phyloP scores from a whole-genome alignment of 1,140 invertebrate genomes.

The Lepidostoma basale region DNA sequence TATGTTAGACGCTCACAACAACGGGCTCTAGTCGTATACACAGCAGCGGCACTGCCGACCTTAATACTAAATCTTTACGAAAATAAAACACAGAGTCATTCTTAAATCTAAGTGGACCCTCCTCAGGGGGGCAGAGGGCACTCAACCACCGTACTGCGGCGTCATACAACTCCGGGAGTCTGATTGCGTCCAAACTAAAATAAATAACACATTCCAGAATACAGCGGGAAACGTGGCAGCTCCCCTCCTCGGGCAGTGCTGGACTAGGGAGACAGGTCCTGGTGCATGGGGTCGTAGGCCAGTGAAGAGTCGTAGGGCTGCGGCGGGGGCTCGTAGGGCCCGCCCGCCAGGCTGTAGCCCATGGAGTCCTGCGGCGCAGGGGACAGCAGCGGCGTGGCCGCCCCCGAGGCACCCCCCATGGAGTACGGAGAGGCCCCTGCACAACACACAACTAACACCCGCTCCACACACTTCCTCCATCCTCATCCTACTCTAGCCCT shows the following conservation, averaged over 20 bases:
- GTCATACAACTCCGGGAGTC: not conserved
- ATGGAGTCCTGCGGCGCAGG: conserved; percentile 89
- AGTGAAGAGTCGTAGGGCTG: conserved; percentile 85
- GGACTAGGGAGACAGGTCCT: conserved; percentile 73
- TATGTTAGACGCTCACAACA: too few species aligned
- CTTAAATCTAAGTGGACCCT: not conserved
- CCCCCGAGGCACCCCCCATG: conserved; percentile 84
- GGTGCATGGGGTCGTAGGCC: conserved; percentile 88
- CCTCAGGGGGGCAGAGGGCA: not conserved
- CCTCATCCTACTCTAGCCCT: not conserved
- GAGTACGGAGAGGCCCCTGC: conserved; percentile 89
- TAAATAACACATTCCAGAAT: not conserved
- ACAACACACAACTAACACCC: conserved; percentile 47
- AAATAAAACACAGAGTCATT: not conserved
- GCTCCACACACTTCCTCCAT: not conserved
- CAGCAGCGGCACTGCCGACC: too few species aligned
- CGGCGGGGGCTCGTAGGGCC: conserved; percentile 82
- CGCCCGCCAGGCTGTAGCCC: conserved; percentile 86
- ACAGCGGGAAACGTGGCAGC: not conserved
- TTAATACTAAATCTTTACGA: not conserved
- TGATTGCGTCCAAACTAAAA: not conserved
- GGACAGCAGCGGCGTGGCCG: conserved; percentile 91
- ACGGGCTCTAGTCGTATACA: too few species aligned
- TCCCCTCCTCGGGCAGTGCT: not conserved
- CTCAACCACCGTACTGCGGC: not conserved